Evolutionary conservation across 2,888 invertebrate species (phyloP), one percentile per base, ranked within the genome.

Genomic region (Platycheirus albimanus): DNA sequence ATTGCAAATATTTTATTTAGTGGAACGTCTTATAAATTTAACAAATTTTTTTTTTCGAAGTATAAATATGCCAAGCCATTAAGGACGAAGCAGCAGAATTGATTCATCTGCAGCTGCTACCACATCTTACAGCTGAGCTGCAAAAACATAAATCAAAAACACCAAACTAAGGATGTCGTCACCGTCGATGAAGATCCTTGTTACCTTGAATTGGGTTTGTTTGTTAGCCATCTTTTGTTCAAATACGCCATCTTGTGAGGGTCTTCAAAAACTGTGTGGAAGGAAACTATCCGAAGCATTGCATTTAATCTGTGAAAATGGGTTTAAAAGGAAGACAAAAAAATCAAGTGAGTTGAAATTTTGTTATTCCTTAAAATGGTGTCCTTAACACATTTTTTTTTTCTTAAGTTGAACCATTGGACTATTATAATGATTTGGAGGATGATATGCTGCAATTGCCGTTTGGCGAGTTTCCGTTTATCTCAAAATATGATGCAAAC

Each of bases 261-360:
- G 75, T 3, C 8, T 47, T 10, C 17, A 52, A 10, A 49, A 20
- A 3, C 86, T 36, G 24, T 89, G 89, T 20, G 89, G 89, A 20
- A 17, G 52, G 0, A 61, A 84, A 0, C 43, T 89, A 33, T 69
- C 86, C 36, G 84, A 87, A 1, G 70, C 85, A 1, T 49, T 89
- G 19, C 69, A 67, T 5, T 43, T 30, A 6, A 58, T 88, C 3
- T 89, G 89, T 33, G 8, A 33, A 0, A 71, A 86, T 24, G 88
- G 89, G 15, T 89, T 83, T 43, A 86, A 86, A 7, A 38, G 56
- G 7, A 87, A 86, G 64, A 38, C 85, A 3, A 89, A 87, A 43
- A 85, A 84, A 69, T 86, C 86, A 38, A 17, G 86, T 86, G 66
- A 86, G 85, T 66, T 38, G 8, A 19, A 17, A 24, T 24, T 24